phyloP scores from a whole-genome alignment of 2,797 vertebrate genomes.

The Sebastes steindachneri region DNA sequence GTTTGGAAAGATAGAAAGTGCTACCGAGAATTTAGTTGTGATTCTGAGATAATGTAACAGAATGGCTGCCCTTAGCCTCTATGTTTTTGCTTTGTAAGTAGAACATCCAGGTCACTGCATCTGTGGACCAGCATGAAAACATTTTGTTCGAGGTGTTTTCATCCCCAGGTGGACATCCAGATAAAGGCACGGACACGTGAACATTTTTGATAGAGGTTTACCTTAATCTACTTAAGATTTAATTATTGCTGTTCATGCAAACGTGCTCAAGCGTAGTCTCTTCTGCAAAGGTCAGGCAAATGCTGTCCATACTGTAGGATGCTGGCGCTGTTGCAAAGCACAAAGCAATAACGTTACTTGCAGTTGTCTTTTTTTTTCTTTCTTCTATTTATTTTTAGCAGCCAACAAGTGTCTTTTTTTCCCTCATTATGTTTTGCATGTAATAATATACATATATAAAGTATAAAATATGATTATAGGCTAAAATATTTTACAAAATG shows the following conservation, averaged over 20 bases:
- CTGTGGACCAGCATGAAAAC: background rate
- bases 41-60: background rate
- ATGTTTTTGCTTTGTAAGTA: background rate
- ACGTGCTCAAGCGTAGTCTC: background rate
- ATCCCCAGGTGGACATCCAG: background rate
- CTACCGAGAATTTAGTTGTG: background rate
- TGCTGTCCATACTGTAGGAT: background rate
- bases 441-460: background rate
- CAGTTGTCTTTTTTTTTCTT: background rate
- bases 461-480: background rate
- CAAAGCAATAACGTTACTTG: background rate
- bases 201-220: background rate
- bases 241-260: background rate
- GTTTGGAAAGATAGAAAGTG: no score
- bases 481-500: background rate
- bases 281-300: background rate
- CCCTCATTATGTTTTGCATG: background rate
- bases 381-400: background rate
- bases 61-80: background rate
- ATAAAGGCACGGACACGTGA: background rate
- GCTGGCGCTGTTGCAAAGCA: background rate
- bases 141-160: background rate
- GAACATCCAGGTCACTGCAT: slow-evolving; percentile 1
- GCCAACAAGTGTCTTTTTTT: background rate
- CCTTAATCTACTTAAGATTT: background rate